Evolutionary conservation across 2,797 vertebrate species (phyloP), one percentile per base, ranked within the genome.

Genomic region (Macropodus opercularis): DNA sequence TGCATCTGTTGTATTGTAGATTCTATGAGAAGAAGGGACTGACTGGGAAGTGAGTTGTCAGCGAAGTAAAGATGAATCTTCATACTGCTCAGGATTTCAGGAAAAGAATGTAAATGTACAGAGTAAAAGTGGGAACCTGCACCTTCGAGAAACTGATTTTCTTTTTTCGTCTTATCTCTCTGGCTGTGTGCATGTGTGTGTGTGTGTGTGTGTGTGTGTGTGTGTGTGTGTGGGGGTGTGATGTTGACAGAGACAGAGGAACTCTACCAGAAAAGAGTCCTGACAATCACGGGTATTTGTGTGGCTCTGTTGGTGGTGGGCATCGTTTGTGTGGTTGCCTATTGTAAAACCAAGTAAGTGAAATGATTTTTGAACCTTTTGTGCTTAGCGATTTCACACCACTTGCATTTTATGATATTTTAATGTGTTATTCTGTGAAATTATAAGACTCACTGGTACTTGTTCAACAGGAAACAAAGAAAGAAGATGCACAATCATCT

Each of bases 331-430:
- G 96, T 98, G 84, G 97, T 98, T 67, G 97, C 97, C 88, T 98
- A 98, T 92, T 98, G 97, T 89, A 98, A 98, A 94, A 98, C 97
- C 93, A 98, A 98, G 97, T 98, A 91, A 97, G 97, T 96, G 32
- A 9, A n/a, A 21, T 48, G 5, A 23, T 60, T 68, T 38, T 13
- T 44, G 18, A 19, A 41, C 9, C 24, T 43, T 10, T 17, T 38
- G 2, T 73, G 14, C 18, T 54, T 36, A 44, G 3, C 55, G 3
- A 55, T 59, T 50, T 63, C n/a, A 36, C 10, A 49, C 34, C 10
- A 29, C 15, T 13, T 54, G 19, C 2, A 38, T 65, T 54, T 57
- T 53, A 48, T 14, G 22, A 31, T 2, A 34, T n/a, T n/a, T n/a
- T n/a, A n/a, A n/a, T n/a, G n/a, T n/a, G n/a, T n/a, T n/a, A n/a